phyloP scores from a whole-genome alignment of 2,888 invertebrate species.

The Hecatera dysodea region DNA sequence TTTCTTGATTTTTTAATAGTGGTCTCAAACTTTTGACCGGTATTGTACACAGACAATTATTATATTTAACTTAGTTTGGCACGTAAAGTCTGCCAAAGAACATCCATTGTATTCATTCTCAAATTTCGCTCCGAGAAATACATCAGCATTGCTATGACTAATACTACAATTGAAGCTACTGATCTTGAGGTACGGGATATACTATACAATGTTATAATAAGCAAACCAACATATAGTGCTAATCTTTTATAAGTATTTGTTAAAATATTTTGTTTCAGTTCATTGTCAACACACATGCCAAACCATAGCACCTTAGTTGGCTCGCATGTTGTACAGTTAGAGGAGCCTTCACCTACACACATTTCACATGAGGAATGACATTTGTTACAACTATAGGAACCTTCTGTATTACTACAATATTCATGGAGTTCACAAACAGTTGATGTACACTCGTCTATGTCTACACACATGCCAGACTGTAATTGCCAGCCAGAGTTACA shows the following conservation, averaged over 20 bases:
- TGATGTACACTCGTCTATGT: conserved; percentile 95
- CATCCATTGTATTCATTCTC: conserved; percentile 69
- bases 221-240: conserved; percentile 76
- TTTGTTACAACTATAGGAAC: conserved; percentile 94
- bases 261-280: conserved; percentile 73
- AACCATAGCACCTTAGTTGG: conserved; percentile 74
- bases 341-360: conserved; percentile 96
- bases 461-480: conserved; percentile 93
- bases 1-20: too few relatives aligned
- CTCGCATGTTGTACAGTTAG: conserved; percentile 96
- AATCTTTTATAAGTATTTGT: conserved; percentile 72
- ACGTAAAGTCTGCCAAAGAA: conserved; percentile 60
- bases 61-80: conserved; percentile 1
- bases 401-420: conserved; percentile 97
- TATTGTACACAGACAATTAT: background rate
- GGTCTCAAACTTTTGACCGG: too few relatives aligned
- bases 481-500: conserved; percentile 94
- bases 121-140: conserved; percentile 76
- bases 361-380: conserved; percentile 96
- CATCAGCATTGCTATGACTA: conserved; percentile 75
- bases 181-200: conserved; percentile 71
- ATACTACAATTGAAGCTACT: conserved; percentile 73
- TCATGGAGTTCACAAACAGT: conserved; percentile 91
- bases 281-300: conserved; percentile 79
- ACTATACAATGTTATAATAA: conserved; percentile 74